A percentile compares a stretch with the other conserved stretches of the same genome.
phyloP scores from a whole-genome alignment of 2,888 invertebrate genomes.

The Aphidius colemani region DNA sequence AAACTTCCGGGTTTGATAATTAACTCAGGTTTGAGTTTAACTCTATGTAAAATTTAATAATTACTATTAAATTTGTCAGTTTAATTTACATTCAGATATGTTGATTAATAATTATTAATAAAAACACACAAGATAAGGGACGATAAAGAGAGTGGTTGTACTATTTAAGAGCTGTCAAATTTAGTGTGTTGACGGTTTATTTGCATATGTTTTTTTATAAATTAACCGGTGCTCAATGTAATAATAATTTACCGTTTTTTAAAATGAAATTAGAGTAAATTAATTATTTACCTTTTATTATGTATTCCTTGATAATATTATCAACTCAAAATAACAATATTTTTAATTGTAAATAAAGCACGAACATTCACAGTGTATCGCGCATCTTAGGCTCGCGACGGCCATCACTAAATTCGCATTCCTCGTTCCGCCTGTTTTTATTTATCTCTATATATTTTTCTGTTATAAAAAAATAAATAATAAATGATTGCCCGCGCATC shows the following conservation, averaged over 20 bases:
- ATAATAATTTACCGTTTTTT: not conserved
- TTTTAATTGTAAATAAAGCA: slow-evolving; percentile 42
- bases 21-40: too few species aligned
- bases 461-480: too few species aligned
- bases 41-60: too few species aligned
- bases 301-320: not conserved
- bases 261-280: not conserved
- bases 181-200: slow-evolving; percentile 1
- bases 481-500: too few species aligned
- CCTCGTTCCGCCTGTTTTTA: slow-evolving; percentile 26
- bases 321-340: slow-evolving; percentile 14
- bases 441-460: too few species aligned
- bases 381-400: slow-evolving; percentile 46
- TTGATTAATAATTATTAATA: too few species aligned
- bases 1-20: too few species aligned
- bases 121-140: too few species aligned
- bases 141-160: too few species aligned
- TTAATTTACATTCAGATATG: too few species aligned
- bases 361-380: slow-evolving; percentile 39
- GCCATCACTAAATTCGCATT: slow-evolving; percentile 62
- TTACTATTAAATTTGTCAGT: too few species aligned
- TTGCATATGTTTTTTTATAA: slow-evolving; percentile 11
- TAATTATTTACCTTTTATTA: slow-evolving; percentile 7
- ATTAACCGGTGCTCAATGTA: slow-evolving; percentile 5
- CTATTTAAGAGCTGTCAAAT: slow-evolving; percentile 13